Conservation (phyloP, 23 tunicate genomes). For the Phallusia fumigata region DNA sequence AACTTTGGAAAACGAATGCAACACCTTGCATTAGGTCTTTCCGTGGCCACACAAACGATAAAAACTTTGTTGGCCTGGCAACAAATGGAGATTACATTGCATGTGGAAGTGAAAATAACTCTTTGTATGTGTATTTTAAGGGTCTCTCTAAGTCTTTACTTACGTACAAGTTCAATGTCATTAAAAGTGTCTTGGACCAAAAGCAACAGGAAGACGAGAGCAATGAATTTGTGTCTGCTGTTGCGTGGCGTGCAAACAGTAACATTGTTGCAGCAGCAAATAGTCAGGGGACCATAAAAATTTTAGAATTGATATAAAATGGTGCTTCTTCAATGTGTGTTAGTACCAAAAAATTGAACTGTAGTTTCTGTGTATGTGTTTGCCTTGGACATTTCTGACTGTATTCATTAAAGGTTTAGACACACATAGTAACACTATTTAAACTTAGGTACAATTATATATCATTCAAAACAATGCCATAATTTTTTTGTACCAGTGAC, state of each 20-base stretch:
- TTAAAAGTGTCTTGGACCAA: conserved; percentile 79
- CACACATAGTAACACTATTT: too few relatives aligned
- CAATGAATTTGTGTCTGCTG: conserved; percentile 95
- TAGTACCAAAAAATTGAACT: neutral
- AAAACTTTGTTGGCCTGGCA: conserved; percentile 98
- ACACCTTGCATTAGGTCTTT: conserved; percentile 64
- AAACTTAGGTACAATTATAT: too few relatives aligned
- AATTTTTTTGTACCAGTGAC: too few relatives aligned
- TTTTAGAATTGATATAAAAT: conserved; percentile 65
- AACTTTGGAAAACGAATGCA: conserved; percentile 66
- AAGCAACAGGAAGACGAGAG: conserved; percentile 72
- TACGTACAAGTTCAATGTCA: conserved; percentile 86
- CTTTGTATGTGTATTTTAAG: conserved; percentile 90
- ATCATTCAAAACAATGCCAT: too few relatives aligned
- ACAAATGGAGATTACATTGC: conserved; percentile 93
- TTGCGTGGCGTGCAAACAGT: conserved; percentile 85
- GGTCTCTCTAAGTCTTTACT: conserved; percentile 79
- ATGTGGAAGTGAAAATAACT: conserved; percentile 97
- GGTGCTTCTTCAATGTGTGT: too few relatives aligned
- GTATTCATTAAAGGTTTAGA: too few relatives aligned
- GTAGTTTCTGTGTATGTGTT: neutral
- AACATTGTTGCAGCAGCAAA: conserved; percentile 91
- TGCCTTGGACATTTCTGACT: too few relatives aligned
- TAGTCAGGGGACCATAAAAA: conserved; percentile 97
- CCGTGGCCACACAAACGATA: conserved; percentile 92